Evolutionary conservation across 1,140 invertebrate genomes (phyloP).

Genomic region (Telenomus remus): DNA sequence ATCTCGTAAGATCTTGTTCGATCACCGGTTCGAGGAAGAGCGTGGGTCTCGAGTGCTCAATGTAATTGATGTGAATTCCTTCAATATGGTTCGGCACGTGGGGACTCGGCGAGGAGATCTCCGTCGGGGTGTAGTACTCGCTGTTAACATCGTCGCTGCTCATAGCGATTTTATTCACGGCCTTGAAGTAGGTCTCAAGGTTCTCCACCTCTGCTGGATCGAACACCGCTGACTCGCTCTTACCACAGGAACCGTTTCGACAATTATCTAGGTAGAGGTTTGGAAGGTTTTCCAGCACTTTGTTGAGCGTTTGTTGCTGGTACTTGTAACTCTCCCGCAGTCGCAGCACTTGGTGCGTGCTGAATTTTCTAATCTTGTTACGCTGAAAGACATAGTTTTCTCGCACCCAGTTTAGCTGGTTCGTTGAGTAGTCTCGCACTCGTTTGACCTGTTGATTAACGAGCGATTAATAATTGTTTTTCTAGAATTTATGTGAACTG

Average conservation of each 20-base stretch:
- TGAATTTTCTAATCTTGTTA: slow-evolving; percentile 95
- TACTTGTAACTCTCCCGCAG: slow-evolving; percentile 95
- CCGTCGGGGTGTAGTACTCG: slow-evolving; percentile 88
- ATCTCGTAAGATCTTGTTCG: slow-evolving; percentile 65
- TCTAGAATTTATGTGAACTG: too few relatives aligned
- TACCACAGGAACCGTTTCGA: slow-evolving; percentile 88
- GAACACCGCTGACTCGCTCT: slow-evolving; percentile 85
- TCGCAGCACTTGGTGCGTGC: slow-evolving; percentile 90
- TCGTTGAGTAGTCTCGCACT: slow-evolving; percentile 91
- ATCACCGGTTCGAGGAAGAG: slow-evolving; percentile 59
- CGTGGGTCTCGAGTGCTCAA: slow-evolving; percentile 74
- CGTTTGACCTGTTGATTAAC: slow-evolving; percentile 85
- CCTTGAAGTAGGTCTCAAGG: slow-evolving; percentile 73
- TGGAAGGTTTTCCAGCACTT: slow-evolving; percentile 95
- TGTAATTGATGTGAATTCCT: slow-evolving; percentile 79
- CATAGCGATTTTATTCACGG: slow-evolving; percentile 59
- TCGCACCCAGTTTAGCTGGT: slow-evolving; percentile 92
- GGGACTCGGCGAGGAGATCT: slow-evolving; percentile 73
- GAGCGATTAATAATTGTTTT: too few relatives aligned
- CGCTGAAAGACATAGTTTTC: slow-evolving; percentile 97
- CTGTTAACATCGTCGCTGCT: slow-evolving; percentile 79
- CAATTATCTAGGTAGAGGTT: slow-evolving; percentile 95
- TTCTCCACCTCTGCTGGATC: slow-evolving; percentile 80
- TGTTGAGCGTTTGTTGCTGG: slow-evolving; percentile 94
- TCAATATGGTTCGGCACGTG: slow-evolving; percentile 68